Evolutionary conservation across 2,797 vertebrate species (phyloP).

Genomic region (Echiichthys vipera): DNA sequence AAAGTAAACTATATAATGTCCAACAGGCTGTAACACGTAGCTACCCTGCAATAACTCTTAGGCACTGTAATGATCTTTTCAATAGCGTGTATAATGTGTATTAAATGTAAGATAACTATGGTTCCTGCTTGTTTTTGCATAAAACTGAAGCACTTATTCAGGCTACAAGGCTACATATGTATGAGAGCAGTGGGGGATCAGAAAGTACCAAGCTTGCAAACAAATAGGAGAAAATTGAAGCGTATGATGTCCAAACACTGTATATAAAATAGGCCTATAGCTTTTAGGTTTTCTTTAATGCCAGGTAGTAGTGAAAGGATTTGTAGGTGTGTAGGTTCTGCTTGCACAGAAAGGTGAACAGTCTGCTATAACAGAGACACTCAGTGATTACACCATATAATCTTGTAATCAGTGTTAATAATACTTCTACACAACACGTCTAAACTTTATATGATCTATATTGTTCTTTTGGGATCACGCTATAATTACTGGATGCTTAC

Average conservation of each 20-base stretch:
- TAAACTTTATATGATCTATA: background rate
- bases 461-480: conserved; percentile 22
- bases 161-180: conserved; percentile 32
- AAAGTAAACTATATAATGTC: conserved; percentile 14
- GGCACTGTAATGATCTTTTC: background rate
- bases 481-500: conserved; percentile 17
- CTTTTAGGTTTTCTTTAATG: conserved; percentile 43
- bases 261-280: conserved; percentile 42
- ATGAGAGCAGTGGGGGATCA: conserved; percentile 42
- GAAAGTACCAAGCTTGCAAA: conserved; percentile 34
- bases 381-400: background rate
- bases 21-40: background rate
- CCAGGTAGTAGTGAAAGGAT: conserved; percentile 37
- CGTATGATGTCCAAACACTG: conserved; percentile 50
- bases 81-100: conserved; percentile 14
- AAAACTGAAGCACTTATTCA: conserved; percentile 60
- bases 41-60: background rate
- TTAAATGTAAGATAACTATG: conserved; percentile 12
- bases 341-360: conserved; percentile 44
- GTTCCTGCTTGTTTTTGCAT: conserved; percentile 40
- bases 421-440: background rate
- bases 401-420: background rate
- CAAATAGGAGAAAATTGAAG: conserved; percentile 39
- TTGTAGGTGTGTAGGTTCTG: background rate
- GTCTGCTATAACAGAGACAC: conserved; percentile 9